phyloP scores from a whole-genome alignment of 2,888 invertebrate species.

The Nephrotoma flavescens region DNA sequence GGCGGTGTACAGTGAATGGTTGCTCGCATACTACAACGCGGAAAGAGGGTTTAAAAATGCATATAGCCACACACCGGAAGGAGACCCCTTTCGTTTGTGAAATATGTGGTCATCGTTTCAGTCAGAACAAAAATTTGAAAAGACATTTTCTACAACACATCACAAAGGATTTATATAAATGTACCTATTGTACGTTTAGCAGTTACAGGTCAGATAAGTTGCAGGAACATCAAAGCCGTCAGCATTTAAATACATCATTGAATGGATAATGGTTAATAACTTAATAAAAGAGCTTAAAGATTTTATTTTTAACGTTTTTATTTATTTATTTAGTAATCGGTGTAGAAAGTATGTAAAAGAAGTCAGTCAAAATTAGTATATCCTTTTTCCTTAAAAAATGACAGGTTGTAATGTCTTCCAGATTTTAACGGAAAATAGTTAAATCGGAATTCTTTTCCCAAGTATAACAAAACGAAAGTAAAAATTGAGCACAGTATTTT shows the following conservation, averaged over 20 bases:
- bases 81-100: constrained; percentile 41
- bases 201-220: constrained; percentile 37
- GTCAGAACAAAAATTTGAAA: constrained; percentile 37
- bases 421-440: too few relatives aligned
- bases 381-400: too few relatives aligned
- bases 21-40: constrained; percentile 35
- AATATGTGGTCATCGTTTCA: constrained; percentile 39
- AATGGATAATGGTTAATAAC: background rate
- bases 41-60: constrained; percentile 38
- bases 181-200: constrained; percentile 33
- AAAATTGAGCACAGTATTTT: too few relatives aligned
- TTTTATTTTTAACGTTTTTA: background rate
- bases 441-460: too few relatives aligned
- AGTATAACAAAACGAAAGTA: too few relatives aligned
- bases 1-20: constrained; percentile 33
- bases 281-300: background rate
- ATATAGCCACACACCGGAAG: constrained; percentile 37
- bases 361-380: too few relatives aligned
- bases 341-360: too few relatives aligned
- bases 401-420: too few relatives aligned
- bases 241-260: background rate
- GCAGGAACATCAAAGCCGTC: constrained; percentile 31
- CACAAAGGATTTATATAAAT: constrained; percentile 25
- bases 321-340: too few relatives aligned
- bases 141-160: constrained; percentile 25